Evolutionary conservation across 2,113 vertebrate genomes (phyloP), one percentile per base, ranked within the genome.

Genomic region (Plotosus lineatus): DNA sequence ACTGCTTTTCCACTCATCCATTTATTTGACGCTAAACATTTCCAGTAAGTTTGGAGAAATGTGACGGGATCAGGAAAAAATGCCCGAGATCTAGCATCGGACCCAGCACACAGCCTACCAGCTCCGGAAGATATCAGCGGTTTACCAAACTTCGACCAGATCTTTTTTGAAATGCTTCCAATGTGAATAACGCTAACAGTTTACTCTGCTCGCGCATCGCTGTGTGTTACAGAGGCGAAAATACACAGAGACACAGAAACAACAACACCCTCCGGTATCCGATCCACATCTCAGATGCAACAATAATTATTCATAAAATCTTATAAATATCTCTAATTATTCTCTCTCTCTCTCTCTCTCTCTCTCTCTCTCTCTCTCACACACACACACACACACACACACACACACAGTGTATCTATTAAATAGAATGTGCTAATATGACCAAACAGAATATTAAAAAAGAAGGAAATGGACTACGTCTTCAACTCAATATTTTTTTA

Each of bases 351-450:
- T n/a, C n/a, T n/a, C n/a, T n/a, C n/a, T n/a, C n/a, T n/a, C n/a
- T n/a, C n/a, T n/a, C n/a, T n/a, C n/a, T n/a, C n/a, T n/a, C n/a
- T n/a, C n/a, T n/a, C n/a, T n/a, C n/a, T 40, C 28, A 60, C 51
- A 72, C 75, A 50, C 3, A 61, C 44, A 46, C 44, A 46, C 44
- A 46, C 44, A 46, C 61, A 65, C 61, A 40, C 61, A 65, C 61
- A 65, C 61, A 23, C 61, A 66, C 63, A 66, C 63, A n/a, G n/a
- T n/a, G n/a, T n/a, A n/a, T n/a, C n/a, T n/a, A n/a, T n/a, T n/a
- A n/a, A n/a, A n/a, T n/a, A n/a, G n/a, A n/a, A n/a, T n/a, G n/a
- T n/a, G n/a, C n/a, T n/a, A n/a, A n/a, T n/a, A n/a, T n/a, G n/a
- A n/a, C n/a, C n/a, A n/a, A n/a, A n/a, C n/a, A n/a, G n/a, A n/a